These are phyloP conservation scores for Unio pictorum DNA, from an alignment of 2,888 invertebrate species.

Conservation along the genomic window DNA sequence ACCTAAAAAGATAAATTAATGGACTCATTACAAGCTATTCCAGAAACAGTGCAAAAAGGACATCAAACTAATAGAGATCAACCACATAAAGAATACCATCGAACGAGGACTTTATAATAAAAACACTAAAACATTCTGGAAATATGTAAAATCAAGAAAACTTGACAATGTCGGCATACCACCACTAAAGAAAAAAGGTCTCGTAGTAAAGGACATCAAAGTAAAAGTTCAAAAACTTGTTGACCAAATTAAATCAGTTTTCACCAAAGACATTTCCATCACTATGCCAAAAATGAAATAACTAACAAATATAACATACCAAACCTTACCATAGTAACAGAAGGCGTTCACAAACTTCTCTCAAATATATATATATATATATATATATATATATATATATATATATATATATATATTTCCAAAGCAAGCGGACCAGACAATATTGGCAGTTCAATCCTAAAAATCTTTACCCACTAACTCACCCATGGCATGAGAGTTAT, in stretches of 20 bases:
- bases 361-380: neutral
- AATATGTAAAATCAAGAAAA: conserved; percentile 23
- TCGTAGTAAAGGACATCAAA: conserved; percentile 13
- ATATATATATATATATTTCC: conserved; percentile 11
- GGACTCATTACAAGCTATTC: neutral
- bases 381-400: too few species aligned
- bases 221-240: conserved; percentile 22
- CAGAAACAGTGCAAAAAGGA: conserved; percentile 20
- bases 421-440: conserved; percentile 26
- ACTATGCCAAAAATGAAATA: conserved; percentile 3
- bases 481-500: conserved; percentile 14
- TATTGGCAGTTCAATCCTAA: conserved; percentile 8
- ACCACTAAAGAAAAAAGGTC: conserved; percentile 21
- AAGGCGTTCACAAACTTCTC: conserved; percentile 7
- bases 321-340: neutral
- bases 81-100: conserved; percentile 11
- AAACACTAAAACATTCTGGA: conserved; percentile 32
- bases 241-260: conserved; percentile 27
- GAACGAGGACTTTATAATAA: conserved; percentile 19
- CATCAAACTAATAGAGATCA: conserved; percentile 18
- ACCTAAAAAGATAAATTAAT: conserved; percentile 4
- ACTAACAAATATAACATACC: neutral
- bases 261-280: conserved; percentile 7
- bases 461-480: conserved; percentile 12
- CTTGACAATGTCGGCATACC: conserved; percentile 22